These are phyloP conservation scores for Drosophila simulans DNA, from an alignment of 1,140 invertebrate genomes.

Conservation along the genomic window DNA sequence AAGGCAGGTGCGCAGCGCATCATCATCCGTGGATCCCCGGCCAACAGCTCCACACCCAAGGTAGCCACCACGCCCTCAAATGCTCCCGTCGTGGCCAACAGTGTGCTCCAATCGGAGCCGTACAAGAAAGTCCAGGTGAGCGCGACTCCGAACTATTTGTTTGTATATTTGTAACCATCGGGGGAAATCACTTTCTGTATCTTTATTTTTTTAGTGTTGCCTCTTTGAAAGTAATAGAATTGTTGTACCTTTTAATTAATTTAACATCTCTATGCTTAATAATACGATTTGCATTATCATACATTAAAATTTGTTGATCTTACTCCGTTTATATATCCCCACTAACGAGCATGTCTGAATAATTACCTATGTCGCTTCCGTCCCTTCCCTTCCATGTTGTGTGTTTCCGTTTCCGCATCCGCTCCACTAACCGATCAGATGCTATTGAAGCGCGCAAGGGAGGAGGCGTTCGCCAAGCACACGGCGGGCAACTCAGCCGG, in stretches of 20 bases:
- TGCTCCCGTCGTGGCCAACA: conserved; percentile 37
- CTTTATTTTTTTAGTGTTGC: neutral
- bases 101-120: conserved; percentile 68
- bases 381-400: conserved; percentile 19
- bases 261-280: too few relatives aligned
- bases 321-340: too few relatives aligned
- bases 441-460: conserved; percentile 82
- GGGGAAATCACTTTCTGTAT: neutral
- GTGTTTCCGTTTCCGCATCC: conserved; percentile 29
- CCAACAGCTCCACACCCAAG: conserved; percentile 4
- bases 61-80: neutral
- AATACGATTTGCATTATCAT: neutral
- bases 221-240: too few relatives aligned
- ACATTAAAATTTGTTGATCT: neutral
- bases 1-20: conserved; percentile 37
- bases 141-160: neutral
- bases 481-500: conserved; percentile 5
- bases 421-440: conserved; percentile 71
- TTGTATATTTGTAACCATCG: neutral
- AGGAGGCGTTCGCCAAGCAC: conserved; percentile 61
- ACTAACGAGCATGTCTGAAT: neutral
- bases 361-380: neutral
- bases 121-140: conserved; percentile 76
- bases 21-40: conserved; percentile 4
- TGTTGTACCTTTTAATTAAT: neutral